A percentile compares a stretch with the other conserved stretches of the same genome.
phyloP scores from a whole-genome alignment of 2,797 vertebrate species.

The Melanotaenia maccullochi region DNA sequence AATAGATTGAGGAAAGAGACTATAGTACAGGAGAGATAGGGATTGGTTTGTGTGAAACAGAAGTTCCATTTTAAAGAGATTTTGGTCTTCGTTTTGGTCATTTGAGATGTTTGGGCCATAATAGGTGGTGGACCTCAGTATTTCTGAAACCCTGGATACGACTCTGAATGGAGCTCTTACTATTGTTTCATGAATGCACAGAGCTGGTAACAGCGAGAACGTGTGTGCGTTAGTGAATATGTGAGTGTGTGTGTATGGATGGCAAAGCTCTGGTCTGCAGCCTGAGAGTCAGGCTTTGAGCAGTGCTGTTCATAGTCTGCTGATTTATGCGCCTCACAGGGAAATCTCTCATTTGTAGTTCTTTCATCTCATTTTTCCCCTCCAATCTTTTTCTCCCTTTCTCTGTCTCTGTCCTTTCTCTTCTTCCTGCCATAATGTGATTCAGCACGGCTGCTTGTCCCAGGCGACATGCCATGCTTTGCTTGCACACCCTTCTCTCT shows the following conservation, averaged over 20 bases:
- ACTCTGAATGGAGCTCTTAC: constrained; percentile 34
- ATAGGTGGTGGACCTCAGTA: too few relatives aligned
- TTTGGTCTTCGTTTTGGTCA: too few relatives aligned
- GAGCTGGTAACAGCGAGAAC: constrained; percentile 27
- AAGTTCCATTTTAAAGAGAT: too few relatives aligned
- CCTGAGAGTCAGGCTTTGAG: constrained; percentile 76
- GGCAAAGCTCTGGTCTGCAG: constrained; percentile 62
- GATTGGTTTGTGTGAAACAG: too few relatives aligned
- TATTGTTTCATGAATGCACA: constrained; percentile 33
- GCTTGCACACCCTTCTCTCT: constrained; percentile 70
- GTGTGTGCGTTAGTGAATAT: constrained; percentile 26
- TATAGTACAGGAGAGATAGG: too few relatives aligned
- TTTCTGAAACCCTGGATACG: too few relatives aligned
- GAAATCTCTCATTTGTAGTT: constrained; percentile 84
- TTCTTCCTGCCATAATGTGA: constrained; percentile 71
- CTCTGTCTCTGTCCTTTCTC: constrained; percentile 60
- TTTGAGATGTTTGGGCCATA: too few relatives aligned
- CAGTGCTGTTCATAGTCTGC: constrained; percentile 76
- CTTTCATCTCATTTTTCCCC: constrained; percentile 75
- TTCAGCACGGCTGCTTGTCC: constrained; percentile 78
- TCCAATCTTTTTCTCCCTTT: constrained; percentile 30
- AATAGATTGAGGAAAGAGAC: too few relatives aligned
- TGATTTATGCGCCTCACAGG: constrained; percentile 82
- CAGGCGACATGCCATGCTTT: constrained; percentile 73
- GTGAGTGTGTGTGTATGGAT: constrained; percentile 39